phyloP scores from a whole-genome alignment of 37 sponge, comb jelly and placozoan species.

The Mnemiopsis leidyi region DNA sequence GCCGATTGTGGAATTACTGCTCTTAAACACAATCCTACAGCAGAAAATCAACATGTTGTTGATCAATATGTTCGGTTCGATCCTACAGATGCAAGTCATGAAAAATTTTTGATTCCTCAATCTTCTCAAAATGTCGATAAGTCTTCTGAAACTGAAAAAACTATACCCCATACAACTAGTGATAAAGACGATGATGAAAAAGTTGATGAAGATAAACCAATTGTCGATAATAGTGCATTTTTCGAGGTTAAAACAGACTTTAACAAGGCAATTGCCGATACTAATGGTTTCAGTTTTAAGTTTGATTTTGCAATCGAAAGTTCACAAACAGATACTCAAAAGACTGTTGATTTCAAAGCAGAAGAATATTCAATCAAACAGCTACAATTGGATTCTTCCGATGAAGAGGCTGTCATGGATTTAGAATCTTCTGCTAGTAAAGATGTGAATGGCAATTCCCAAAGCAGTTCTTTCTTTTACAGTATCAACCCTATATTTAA shows the following conservation, averaged over 20 bases:
- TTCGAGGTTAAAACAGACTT: constrained; percentile 57
- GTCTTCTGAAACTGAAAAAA: background rate
- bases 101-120: background rate
- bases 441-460: background rate
- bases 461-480: background rate
- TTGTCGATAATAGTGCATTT: constrained; percentile 7
- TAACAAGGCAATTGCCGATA: background rate
- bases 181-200: background rate
- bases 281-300: background rate
- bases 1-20: background rate
- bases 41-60: background rate
- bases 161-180: background rate
- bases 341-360: background rate
- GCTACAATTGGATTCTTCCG: constrained; percentile 38
- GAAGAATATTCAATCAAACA: background rate
- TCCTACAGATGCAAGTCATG: constrained; percentile 18
- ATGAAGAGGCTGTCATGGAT: background rate
- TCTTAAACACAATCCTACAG: background rate
- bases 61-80: constrained; percentile 48
- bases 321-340: background rate
- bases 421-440: background rate
- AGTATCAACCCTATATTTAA: constrained; percentile 5
- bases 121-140: background rate
- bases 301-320: background rate
- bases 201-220: background rate